Evolutionary conservation across 2,113 vertebrate genomes (phyloP), one percentile per base, ranked within the genome.

Genomic region (Haplochromis burtoni): DNA sequence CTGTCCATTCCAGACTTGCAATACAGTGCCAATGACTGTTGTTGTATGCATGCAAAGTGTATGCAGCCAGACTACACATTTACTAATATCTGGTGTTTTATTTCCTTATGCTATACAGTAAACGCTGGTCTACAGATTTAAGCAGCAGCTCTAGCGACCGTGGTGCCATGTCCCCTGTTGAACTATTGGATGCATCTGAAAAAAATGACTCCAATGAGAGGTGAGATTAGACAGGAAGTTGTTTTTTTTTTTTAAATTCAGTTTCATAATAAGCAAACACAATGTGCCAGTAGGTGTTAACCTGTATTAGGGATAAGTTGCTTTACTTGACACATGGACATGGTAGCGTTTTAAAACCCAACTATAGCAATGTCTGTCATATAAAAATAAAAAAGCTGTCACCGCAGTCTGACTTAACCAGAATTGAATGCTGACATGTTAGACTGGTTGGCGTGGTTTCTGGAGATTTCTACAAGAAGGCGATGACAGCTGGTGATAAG

Each of bases 81-180:
- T 78, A 26, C 10, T 29, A 8, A 8, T 24, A 84, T 80, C 31
- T 63, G 6, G 14, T 33, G 33, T 66, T 68, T 12, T 61, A 38
- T n/a, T 73, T 19, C 6, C 26, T 80, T 42, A 14, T 78, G 7
- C 66, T 84, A 85, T 42, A 40, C 90, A 95, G 95, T 42, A 57
- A 86, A 2, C 55, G 13, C 9, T 24, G 12, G 12, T 87, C 82
- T 10, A 86, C 90, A 63, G 95, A 93, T 47, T 84, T n/a, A 24
- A 95, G 93, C 87, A 87, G 82, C 85, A 87, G 90, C 86, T 92
- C 92, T 87, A 94, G 91, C 35, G 89, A 94, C 49, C 89, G 24
- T 2, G 80, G 66, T 1, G 53, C 85, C 33, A n/a, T 4, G 13
- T 94, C 93, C 26, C 83, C 93, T 4, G 90, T 47, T 1, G 82